Evolutionary conservation across 2,797 vertebrate species (phyloP).

Genomic region (Muscicapa striata): DNA sequence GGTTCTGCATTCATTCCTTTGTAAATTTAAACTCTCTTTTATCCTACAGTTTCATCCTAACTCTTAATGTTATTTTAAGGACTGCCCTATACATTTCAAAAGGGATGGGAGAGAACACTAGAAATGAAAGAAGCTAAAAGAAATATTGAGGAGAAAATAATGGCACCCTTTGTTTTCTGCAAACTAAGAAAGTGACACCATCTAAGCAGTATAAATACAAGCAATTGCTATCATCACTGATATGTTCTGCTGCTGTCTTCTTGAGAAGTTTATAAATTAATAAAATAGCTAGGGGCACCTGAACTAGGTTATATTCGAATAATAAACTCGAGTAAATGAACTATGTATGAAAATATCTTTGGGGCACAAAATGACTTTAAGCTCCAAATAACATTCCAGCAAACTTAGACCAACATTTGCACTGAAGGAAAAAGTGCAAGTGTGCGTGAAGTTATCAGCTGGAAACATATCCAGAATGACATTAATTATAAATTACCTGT

Average conservation of each 20-base stretch:
- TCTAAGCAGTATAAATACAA: not conserved
- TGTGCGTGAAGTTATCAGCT: not conserved
- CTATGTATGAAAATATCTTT: constrained; percentile 44
- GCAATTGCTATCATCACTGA: not conserved
- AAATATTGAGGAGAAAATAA: not conserved
- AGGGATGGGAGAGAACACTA: not conserved
- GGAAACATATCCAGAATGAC: not conserved
- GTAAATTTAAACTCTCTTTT: not conserved
- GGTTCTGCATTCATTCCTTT: not conserved
- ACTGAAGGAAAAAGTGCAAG: not conserved
- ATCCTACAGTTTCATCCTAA: not conserved
- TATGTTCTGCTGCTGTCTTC: not conserved
- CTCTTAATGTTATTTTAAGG: not conserved
- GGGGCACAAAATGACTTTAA: not conserved
- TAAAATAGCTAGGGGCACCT: constrained; percentile 16
- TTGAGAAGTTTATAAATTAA: constrained; percentile 41
- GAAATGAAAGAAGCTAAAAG: not conserved
- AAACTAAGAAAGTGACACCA: not conserved
- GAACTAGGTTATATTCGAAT: not conserved
- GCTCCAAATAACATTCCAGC: not conserved
- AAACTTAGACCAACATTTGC: not conserved
- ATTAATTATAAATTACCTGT: not conserved
- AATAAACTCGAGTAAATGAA: not conserved
- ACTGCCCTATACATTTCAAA: not conserved
- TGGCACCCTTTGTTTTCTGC: not conserved